Evolutionary conservation across 2,113 vertebrate genomes (phyloP), one percentile per base, ranked within the genome.

Genomic region (Calyptommatus sinebrachiatus): DNA sequence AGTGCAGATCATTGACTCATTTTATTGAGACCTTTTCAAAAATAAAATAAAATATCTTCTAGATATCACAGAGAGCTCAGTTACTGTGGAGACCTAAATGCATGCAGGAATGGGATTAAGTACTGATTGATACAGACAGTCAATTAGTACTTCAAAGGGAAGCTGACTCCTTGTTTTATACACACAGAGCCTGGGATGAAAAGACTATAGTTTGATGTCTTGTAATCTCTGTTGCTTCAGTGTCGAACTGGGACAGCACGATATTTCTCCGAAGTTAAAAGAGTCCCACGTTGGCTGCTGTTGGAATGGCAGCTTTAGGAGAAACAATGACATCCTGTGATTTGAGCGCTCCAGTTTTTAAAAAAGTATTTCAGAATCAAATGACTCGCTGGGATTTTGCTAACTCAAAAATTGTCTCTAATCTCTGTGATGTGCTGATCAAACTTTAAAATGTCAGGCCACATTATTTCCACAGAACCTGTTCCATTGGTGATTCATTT

Each of bases 91-190:
- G 87, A 94, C 84, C 77, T 85, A 89, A 92, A 87, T 90, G 88
- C 85, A 91, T 83, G 84, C 86, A 93, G 87, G 84, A 90, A 93
- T 88, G 76, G 72, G 85, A 93, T 94, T 95, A 93, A 84, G 76
- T 88, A 83, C 84, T 94, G 94, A 94, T 92, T 94, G 90, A 93
- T 92, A 93, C 88, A 83, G 93, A 95, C 94, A 95, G 92, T 94
- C 94, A 95, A 94, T 95, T 95, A 95, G 87, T 89, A 91, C 91
- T 95, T 96, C 94, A 95, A 95, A 96, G 89, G 68, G 77, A 91
- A 94, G 80, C 86, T 93, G 91, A 89, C 87, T 93, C 80, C 72
- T 89, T 92, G 87, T 91, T 94, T 93, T 93, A 92, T 86, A 90
- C 83, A 91, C 86, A 92, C 50, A 90, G 77, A 92, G 92, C 87